These are phyloP conservation scores for Halcyon senegalensis DNA, from an alignment of 2,113 vertebrate species.

Conservation along the genomic window DNA sequence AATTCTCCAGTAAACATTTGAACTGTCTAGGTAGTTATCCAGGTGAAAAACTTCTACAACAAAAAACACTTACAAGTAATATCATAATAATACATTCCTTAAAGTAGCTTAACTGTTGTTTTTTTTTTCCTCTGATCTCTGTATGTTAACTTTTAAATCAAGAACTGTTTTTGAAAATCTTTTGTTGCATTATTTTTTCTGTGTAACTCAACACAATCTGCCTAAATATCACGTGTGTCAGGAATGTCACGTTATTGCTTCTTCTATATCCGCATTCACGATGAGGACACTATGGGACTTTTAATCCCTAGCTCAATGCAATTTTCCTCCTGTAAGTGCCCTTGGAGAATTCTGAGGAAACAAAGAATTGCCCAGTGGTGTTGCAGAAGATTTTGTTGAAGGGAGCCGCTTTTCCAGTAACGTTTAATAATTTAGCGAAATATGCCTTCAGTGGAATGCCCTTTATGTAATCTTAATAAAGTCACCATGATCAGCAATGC, in stretches of 20 bases:
- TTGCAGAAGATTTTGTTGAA: constrained; percentile 26
- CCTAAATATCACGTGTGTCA: background rate
- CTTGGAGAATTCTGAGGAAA: background rate
- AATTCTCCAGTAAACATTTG: background rate
- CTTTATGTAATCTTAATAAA: constrained; percentile 44
- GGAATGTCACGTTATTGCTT: background rate
- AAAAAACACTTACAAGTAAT: background rate
- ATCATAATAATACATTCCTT: rapidly evolving
- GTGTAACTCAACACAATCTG: background rate
- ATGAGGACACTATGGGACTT: background rate
- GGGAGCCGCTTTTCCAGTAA: background rate
- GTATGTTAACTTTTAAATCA: background rate
- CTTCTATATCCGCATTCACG: background rate
- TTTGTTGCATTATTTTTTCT: background rate
- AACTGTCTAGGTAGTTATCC: background rate
- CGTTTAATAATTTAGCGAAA: constrained; percentile 31
- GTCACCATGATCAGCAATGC: background rate
- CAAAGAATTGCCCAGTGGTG: background rate
- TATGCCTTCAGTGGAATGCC: constrained; percentile 8
- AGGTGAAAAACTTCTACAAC: background rate
- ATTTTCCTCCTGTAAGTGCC: background rate
- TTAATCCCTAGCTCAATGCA: background rate
- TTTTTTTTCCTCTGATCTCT: background rate
- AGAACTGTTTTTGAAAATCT: background rate
- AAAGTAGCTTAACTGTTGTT: background rate